Evolutionary conservation across 2,113 vertebrate species (phyloP).

Genomic region (Halichoerus grypus): DNA sequence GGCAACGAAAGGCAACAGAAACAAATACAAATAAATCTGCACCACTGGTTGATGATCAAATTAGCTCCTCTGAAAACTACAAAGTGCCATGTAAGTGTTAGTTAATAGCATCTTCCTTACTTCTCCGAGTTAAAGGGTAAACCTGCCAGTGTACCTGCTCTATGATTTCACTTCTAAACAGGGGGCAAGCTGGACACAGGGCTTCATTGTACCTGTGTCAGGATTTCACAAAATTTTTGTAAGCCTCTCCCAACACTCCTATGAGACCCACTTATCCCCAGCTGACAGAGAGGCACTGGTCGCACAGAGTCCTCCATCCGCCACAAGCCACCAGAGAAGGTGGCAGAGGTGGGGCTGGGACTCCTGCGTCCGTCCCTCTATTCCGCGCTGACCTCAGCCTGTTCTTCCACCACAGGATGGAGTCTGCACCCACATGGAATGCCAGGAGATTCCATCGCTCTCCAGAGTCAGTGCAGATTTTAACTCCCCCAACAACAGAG

Average conservation of each 20-base stretch:
- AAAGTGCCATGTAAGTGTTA: neutral
- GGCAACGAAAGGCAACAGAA: neutral
- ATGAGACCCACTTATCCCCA: neutral
- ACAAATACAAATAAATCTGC: neutral
- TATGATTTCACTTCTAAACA: neutral
- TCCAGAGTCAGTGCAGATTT: neutral
- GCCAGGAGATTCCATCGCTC: neutral
- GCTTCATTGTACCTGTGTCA: neutral
- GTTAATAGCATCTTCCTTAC: neutral
- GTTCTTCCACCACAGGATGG: neutral
- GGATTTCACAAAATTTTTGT: neutral
- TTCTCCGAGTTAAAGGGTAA: slow-evolving; percentile 2
- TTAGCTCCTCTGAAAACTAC: neutral
- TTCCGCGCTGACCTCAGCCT: neutral
- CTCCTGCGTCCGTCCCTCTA: neutral
- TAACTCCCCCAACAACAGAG: slow-evolving; percentile 16
- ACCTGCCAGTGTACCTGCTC: neutral
- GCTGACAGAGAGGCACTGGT: neutral
- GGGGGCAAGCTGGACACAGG: neutral
- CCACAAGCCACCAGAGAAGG: neutral
- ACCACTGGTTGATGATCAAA: neutral
- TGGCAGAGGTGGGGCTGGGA: neutral
- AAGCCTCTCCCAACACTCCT: neutral
- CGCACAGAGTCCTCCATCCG: neutral
- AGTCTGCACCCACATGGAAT: neutral